Evolutionary conservation across 2,888 invertebrate genomes (phyloP), one percentile per base, ranked within the genome.

Genomic region (Perizoma affinitatum): DNA sequence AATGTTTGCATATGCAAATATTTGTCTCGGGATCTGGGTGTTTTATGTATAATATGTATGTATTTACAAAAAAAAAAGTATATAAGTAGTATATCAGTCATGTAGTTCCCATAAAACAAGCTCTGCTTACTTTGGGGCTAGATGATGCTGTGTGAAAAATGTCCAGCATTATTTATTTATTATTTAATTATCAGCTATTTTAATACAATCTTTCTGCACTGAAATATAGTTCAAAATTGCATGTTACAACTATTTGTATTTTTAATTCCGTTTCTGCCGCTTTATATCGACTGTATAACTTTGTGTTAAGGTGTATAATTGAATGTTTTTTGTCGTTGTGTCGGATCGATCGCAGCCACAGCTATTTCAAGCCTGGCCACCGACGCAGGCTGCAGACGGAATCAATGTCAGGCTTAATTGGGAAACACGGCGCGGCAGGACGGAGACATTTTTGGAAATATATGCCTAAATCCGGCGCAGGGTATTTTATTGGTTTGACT

Each of bases 341-440:
- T 44, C 56, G 58, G 65, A 76, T 79, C 80, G 85, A 84, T 80
- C 73, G 74, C 66, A 52, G 74, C 68, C 69, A 65, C 70, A 69
- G 84, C 78, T 88, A 86, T 87, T 87, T 82, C 76, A 69, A 78
- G 79, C 71, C 74, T 69, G 71, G 75, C 75, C 73, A 71, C 71
- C 74, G 71, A 68, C 68, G 67, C 58, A 61, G 73, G 66, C 72
- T 79, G 84, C 83, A 87, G 86, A 84, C 87, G 77, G 79, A 82
- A 86, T 87, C 88, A 87, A 82, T 86, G 89, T 86, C 87, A 84
- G 59, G 74, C 75, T 75, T 88, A 86, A 89, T 88, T 88, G 86
- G 83, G 78, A 70, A 73, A 75, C 79, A 79, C 79, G 3, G 1
- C 22, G 22, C 22, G 22, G 22, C 22, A 3, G 22, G 77, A 65